phyloP scores from a whole-genome alignment of 2,113 vertebrate species.

The Lepisosteus oculatus region DNA sequence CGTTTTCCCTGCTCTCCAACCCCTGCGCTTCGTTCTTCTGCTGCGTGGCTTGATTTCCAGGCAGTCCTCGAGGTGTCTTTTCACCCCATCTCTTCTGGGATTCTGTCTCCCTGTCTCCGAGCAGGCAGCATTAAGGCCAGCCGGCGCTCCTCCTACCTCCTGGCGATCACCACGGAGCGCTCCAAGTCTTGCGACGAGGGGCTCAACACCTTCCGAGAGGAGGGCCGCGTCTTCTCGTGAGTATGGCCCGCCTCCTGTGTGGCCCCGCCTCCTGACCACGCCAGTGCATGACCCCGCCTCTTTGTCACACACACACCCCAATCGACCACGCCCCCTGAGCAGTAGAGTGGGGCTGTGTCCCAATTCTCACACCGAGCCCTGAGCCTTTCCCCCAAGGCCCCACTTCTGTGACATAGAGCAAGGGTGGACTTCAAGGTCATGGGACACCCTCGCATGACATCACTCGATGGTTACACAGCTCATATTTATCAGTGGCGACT shows the following conservation, averaged over 20 bases:
- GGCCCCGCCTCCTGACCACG: no score
- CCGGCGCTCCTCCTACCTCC: constrained; percentile 94
- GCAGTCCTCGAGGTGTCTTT: constrained; percentile 1
- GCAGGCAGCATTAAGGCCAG: constrained; percentile 88
- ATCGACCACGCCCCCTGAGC: no score
- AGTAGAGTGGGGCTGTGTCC: no score
- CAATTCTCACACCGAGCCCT: no score
- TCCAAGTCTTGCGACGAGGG: constrained; percentile 97
- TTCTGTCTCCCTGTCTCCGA: constrained; percentile 33
- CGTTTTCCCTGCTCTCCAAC: constrained; percentile 16
- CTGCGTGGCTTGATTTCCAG: not conserved
- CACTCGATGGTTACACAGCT: no score
- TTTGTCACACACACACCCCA: no score
- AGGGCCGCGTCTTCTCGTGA: constrained; percentile 75
- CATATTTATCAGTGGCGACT: no score
- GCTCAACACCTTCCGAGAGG: constrained; percentile 87
- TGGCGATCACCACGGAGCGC: constrained; percentile 92
- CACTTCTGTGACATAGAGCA: no score
- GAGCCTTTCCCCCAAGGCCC: no score
- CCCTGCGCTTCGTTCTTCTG: constrained; percentile 11
- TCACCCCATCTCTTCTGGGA: constrained; percentile 2
- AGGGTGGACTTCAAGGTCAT: no score
- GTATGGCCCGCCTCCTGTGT: constrained; percentile 23
- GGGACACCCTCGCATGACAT: no score
- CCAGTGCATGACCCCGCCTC: no score